Evolutionary conservation across 2,797 vertebrate species (phyloP), one percentile per base, ranked within the genome.

Genomic region (Mormyrus hasselquistii): DNA sequence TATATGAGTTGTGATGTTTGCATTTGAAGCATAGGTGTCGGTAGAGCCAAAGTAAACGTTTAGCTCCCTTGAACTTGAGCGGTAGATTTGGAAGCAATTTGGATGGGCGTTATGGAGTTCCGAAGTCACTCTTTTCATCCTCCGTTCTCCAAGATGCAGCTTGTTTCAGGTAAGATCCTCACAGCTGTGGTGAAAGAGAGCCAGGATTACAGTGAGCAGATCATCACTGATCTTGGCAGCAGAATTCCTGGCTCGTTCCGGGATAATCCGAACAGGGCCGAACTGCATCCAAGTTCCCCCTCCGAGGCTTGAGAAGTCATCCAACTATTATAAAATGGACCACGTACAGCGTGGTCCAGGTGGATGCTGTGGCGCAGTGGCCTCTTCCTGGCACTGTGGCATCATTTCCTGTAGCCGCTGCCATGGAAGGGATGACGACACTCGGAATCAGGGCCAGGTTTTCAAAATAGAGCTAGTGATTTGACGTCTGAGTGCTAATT

Each of bases 111-210:
- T 44, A 1, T 55, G 55, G 57, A 25, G 83, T 55, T 86, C 19
- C 53, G 14, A 19, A 86, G 47, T 76, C 29, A 38, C 34, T 25
- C 2, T 22, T 76, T 85, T 65, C 10, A 1, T 47, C 25, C 22
- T 65, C 83, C 2, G 5, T 62, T 91, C 90, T 93, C 92, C 92
- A 93, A 92, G 16, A 7, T 62, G 83, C 92, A 90, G 90, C 91
- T 22, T 44, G 49, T 89, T 69, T 90, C 53, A 90, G 87, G 92
- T 89, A 87, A 57, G 83, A 41, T 52, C 86, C 47, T 88, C 53
- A 55, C 76, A 53, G 14, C 1, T 57, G 25, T 0, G 69, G 83
- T 88, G 25, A 50, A 87, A 88, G 59, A n/a, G 6, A 76, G 86
- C 22, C 79, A 85, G 88, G 44, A 83, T n/a, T 47, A 76, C 50